A percentile compares a stretch with the other conserved stretches of the same genome.
Conservation (phyloP, 1,140 invertebrate species). For the Drepana arcuata region DNA sequence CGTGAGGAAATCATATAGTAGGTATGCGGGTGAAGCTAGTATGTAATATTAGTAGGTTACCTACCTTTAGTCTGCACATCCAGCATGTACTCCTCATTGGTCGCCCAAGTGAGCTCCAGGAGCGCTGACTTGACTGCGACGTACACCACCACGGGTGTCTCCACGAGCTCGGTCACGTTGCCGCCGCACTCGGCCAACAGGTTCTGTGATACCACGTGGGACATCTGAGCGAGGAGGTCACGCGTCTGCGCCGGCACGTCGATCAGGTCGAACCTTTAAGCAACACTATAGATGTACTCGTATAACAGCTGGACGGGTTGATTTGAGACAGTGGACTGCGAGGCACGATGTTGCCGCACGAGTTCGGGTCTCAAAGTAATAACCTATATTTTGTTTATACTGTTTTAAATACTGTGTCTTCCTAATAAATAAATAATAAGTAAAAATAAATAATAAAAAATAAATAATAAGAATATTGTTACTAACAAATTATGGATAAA, state of each 20-base stretch:
- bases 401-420: no score
- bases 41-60: constrained; percentile 1
- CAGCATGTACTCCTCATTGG: constrained; percentile 77
- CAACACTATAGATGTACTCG: no score
- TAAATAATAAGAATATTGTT: no score
- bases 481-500: no score
- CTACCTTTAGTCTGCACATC: constrained; percentile 73
- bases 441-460: no score
- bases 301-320: no score
- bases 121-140: constrained; percentile 65
- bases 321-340: no score
- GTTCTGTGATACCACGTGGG: constrained; percentile 70
- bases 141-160: constrained; percentile 71
- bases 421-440: no score
- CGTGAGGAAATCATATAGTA: no score
- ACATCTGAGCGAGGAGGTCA: constrained; percentile 67
- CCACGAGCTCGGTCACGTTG: constrained; percentile 65
- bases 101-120: constrained; percentile 73
- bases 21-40: background rate
- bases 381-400: no score
- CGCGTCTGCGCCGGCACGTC: constrained; percentile 56
- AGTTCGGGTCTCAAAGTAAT: no score
- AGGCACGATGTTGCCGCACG: no score
- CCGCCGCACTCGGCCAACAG: constrained; percentile 72
- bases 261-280: constrained; percentile 72